Base-by-base conservation (phyloP, 2,113 vertebrate species). In the Solea senegalensis region DNA sequence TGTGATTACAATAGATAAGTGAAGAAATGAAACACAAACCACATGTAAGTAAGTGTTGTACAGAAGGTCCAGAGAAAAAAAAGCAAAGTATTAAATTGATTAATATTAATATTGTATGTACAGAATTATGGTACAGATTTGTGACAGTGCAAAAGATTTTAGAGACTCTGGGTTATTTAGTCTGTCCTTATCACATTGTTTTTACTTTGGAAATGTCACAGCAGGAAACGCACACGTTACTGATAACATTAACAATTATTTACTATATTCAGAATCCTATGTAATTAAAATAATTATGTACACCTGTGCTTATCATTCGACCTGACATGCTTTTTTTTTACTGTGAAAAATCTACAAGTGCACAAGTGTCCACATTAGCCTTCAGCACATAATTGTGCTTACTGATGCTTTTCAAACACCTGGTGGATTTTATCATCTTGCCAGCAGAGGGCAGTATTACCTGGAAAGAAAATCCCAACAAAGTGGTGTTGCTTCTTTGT, bases 401-500 rank as follows among this genome's bases (percentile, higher is more conserved):
- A 7, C 57, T 13, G 12, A 49, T n/a, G 8, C 3, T 72, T 75
- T 49, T 45, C 9, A 60, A 65, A 71, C 1, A 14, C 9, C 13
- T 66, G 41, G 4, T 63, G 69, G 56, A 34, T 21, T 71, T 28
- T 58, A 2, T 44, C 7, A 9, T 16, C 1, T 9, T 12, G 11
- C 62, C 86, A 84, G 26, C 4, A 57, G 89, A 55, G 65, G 77
- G 81, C 88, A 86, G 70, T 63, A 65, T 61, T 58, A 14, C 2
- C 41, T 21, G 21, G 73, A 72, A 50, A 54, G 76, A 82, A 5
- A 71, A 8, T 54, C 34, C 1, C 28, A 44, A 16, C 39, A 26
- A 46, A 27, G 27, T 7, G 2, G 34, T 27, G 40, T 1, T 52
- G 1, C 2, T 46, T 74, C 26, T 56, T 52, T 4, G 5, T 16